Evolutionary conservation across 2,113 vertebrate genomes (phyloP).

Genomic region (Apaloderma vittatum): DNA sequence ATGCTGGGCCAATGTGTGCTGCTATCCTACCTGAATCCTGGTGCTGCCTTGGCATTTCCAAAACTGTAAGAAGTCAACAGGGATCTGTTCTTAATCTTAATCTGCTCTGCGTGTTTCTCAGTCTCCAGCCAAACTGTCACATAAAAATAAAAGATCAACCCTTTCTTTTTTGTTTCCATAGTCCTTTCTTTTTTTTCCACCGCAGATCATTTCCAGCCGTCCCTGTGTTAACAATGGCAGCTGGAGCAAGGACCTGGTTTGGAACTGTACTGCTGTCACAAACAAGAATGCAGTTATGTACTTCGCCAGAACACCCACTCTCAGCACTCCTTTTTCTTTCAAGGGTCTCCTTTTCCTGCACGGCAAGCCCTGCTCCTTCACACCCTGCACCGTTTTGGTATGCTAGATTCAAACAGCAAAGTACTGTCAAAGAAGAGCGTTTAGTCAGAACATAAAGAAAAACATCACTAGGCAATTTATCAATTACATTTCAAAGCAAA

Average conservation of each 20-base stretch:
- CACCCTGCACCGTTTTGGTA: neutral
- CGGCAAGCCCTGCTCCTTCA: neutral
- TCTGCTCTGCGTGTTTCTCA: neutral
- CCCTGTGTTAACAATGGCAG: neutral
- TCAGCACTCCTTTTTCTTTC: neutral
- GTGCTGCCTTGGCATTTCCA: neutral
- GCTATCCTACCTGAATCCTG: neutral
- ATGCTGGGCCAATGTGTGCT: neutral
- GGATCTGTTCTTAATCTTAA: neutral
- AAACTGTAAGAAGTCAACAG: neutral
- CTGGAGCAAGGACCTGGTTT: neutral
- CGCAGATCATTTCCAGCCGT: neutral
- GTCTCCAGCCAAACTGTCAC: neutral
- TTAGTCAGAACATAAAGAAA: neutral
- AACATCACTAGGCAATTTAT: neutral
- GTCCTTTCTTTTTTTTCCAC: neutral
- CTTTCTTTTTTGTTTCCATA: neutral
- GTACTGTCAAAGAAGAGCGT: neutral
- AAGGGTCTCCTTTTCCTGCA: neutral
- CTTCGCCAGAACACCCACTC: neutral
- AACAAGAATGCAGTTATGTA: neutral
- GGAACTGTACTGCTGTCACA: rapidly evolving
- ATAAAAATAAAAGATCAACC: neutral
- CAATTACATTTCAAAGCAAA: neutral
- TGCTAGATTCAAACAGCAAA: neutral